Conservation (phyloP, 2,113 vertebrate genomes). For the Loxodonta africana region DNA sequence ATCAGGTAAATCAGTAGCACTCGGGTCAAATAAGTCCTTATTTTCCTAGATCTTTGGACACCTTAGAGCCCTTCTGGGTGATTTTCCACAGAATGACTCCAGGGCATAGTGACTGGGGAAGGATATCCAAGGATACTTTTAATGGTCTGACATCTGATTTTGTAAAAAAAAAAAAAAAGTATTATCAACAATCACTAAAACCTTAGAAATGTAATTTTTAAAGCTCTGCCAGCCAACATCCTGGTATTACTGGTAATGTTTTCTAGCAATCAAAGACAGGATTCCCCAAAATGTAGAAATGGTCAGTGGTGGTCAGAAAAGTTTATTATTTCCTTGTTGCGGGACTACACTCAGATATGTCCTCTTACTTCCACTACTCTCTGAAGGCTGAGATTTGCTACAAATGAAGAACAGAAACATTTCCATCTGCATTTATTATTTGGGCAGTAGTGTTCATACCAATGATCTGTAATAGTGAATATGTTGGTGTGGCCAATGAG, state of each 20-base stretch:
- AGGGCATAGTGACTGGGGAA: neutral
- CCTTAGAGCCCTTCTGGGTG: neutral
- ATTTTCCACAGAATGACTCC: conserved; percentile 34
- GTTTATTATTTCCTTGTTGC: neutral
- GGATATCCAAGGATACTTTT: conserved; percentile 1
- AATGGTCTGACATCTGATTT: neutral
- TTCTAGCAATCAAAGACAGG: conserved; percentile 2
- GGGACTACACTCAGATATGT: neutral
- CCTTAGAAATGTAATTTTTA: conserved; percentile 28
- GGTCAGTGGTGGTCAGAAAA: neutral
- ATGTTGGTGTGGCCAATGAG: neutral
- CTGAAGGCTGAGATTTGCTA: neutral
- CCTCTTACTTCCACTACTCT: neutral
- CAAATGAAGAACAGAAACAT: neutral
- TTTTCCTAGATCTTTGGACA: conserved; percentile 65
- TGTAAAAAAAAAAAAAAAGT: conserved; percentile 4
- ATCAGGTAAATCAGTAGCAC: conserved; percentile 44
- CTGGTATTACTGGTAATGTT: neutral
- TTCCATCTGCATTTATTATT: neutral
- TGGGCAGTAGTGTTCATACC: neutral
- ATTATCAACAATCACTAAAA: conserved; percentile 7
- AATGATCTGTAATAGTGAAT: neutral
- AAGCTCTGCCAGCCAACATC: neutral
- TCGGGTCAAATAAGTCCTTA: conserved; percentile 7
- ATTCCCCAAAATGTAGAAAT: neutral